Conservation (phyloP, 2,888 invertebrate genomes). For the Volucella zonaria region DNA sequence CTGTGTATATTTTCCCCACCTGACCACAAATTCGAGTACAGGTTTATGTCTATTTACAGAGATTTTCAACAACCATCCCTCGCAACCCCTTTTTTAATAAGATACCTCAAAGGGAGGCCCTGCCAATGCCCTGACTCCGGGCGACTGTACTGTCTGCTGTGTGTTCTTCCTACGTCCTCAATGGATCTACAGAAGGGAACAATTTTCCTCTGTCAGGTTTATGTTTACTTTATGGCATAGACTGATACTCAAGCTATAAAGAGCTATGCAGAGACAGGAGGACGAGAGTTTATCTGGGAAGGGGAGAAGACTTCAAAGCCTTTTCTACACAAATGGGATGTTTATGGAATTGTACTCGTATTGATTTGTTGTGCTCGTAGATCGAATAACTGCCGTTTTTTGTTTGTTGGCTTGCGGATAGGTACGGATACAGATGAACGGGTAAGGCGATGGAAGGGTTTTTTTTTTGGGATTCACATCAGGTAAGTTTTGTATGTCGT, state of each 20-base stretch:
- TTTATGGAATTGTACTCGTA: conserved; percentile 45
- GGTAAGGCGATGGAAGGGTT: not conserved
- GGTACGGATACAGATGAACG: conserved; percentile 4
- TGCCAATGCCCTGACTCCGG: not conserved
- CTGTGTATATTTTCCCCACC: conserved; percentile 24
- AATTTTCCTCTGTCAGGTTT: conserved; percentile 11
- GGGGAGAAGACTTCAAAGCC: conserved; percentile 39
- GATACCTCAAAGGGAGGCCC: conserved; percentile 17
- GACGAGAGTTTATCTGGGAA: not conserved
- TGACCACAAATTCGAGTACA: conserved; percentile 59
- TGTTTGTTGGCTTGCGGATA: not conserved
- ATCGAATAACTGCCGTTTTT: conserved; percentile 5
- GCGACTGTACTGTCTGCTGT: not conserved
- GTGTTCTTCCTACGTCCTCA: not conserved
- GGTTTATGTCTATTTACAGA: conserved; percentile 60
- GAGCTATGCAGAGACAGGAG: not conserved
- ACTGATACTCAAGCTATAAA: not conserved
- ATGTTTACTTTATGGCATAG: not conserved
- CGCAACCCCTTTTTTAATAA: conserved; percentile 14
- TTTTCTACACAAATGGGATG: conserved; percentile 21
- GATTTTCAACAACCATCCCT: conserved; percentile 14
- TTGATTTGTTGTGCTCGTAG: conserved; percentile 43
- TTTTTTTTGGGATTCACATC: conserved; percentile 27
- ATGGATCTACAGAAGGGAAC: not conserved
- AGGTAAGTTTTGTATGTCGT: conserved; percentile 53